Evolutionary conservation across 2,113 vertebrate genomes (phyloP).

Genomic region (Calidris pygmaea): DNA sequence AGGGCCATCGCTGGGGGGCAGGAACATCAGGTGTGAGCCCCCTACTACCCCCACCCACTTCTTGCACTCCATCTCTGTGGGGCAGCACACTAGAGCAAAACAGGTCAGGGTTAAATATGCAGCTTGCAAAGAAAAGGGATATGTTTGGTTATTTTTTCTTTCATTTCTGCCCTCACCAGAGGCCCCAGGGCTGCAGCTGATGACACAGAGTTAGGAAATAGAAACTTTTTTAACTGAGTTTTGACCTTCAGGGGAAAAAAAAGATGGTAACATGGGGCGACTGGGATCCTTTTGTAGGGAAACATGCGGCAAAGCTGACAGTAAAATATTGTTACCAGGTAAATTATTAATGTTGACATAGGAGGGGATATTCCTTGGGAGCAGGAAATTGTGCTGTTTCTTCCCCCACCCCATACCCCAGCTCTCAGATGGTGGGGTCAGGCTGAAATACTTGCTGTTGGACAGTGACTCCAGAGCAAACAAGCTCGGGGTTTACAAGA

Average conservation of each 20-base stretch:
- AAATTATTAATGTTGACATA: background rate
- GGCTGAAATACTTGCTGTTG: background rate
- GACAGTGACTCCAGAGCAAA: background rate
- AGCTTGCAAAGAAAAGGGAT: background rate
- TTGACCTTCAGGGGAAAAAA: background rate
- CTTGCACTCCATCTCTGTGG: background rate
- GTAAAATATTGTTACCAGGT: background rate
- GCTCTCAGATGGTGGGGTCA: background rate
- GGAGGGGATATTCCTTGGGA: background rate
- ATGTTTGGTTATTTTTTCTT: background rate
- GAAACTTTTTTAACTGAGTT: background rate
- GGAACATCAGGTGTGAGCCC: background rate
- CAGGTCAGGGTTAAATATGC: background rate
- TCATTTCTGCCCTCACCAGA: background rate
- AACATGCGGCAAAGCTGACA: background rate
- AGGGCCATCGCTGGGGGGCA: background rate
- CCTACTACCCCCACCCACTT: background rate
- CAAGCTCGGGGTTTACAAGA: background rate
- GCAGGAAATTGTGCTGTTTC: background rate
- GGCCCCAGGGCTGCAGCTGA: background rate
- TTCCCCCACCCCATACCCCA: background rate
- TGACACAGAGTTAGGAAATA: background rate
- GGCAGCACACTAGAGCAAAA: background rate
- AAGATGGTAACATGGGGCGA: accelerated
- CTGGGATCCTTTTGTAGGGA: background rate